A percentile compares a stretch with the other conserved stretches of the same genome.
phyloP scores from a whole-genome alignment of 2,888 invertebrate genomes.

The Hypselothyrea guttata region DNA sequence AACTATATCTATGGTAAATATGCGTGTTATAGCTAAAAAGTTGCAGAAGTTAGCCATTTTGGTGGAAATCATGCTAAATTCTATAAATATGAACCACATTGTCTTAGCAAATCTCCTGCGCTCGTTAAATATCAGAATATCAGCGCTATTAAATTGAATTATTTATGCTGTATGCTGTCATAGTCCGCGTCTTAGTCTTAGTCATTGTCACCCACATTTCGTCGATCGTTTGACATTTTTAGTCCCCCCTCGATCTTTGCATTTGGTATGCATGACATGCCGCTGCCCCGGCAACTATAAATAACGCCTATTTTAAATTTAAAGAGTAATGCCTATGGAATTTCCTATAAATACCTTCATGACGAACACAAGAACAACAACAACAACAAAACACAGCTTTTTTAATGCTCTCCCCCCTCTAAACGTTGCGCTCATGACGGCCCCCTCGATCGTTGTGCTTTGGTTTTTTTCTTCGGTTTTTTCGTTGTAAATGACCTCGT shows the following conservation, averaged over 20 bases:
- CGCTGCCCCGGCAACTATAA: slow-evolving; percentile 53
- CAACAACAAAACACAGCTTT: slow-evolving; percentile 30
- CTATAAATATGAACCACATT: too few relatives aligned
- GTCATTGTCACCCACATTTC: slow-evolving; percentile 35
- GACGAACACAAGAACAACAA: slow-evolving; percentile 50
- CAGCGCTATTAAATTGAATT: too few relatives aligned
- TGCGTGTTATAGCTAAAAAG: too few relatives aligned
- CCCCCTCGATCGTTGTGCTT: slow-evolving; percentile 9
- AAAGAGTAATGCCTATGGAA: slow-evolving; percentile 67
- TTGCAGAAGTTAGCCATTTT: too few relatives aligned
- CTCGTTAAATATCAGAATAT: too few relatives aligned
- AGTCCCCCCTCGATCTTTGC: background rate
- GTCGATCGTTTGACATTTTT: slow-evolving; percentile 26
- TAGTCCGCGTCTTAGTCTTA: too few relatives aligned
- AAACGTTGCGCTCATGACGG: slow-evolving; percentile 7
- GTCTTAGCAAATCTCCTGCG: too few relatives aligned
- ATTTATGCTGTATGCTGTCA: too few relatives aligned
- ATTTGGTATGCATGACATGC: slow-evolving; percentile 59
- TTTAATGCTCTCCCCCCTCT: slow-evolving; percentile 36
- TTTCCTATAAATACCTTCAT: slow-evolving; percentile 73
- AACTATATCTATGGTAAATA: too few relatives aligned
- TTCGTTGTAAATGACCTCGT: slow-evolving; percentile 74
- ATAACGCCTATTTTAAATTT: slow-evolving; percentile 60
- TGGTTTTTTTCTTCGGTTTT: too few relatives aligned
- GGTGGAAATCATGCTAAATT: too few relatives aligned